Conservation (phyloP, 2,888 invertebrate species). For the Nebria brevicollis region DNA sequence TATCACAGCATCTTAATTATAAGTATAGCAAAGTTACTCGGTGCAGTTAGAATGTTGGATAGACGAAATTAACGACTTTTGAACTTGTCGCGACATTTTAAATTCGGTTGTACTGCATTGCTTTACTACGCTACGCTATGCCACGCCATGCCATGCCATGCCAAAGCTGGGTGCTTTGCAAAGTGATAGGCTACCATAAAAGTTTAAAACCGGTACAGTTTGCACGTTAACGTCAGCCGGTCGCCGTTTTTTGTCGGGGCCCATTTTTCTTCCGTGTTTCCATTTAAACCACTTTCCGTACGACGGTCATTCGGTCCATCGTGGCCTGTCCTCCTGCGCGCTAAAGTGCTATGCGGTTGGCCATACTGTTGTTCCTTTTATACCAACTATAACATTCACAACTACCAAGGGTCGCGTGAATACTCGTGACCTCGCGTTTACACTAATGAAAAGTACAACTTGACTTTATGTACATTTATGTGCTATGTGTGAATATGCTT, state of each 20-base stretch:
- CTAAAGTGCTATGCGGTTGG: background rate
- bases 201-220: background rate
- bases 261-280: background rate
- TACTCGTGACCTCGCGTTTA: background rate
- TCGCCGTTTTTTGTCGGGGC: background rate
- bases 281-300: background rate
- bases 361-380: background rate
- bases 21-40: background rate
- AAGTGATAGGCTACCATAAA: background rate
- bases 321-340: background rate
- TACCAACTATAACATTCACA: background rate
- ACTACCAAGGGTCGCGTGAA: background rate
- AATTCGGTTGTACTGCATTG: background rate
- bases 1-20: background rate
- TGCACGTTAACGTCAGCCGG: background rate
- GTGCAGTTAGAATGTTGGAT: background rate
- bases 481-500: too few relatives aligned
- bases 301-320: background rate
- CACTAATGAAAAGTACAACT: conserved; percentile 1
- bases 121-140: background rate
- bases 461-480: background rate
- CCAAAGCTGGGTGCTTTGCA: background rate
- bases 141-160: background rate
- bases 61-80: background rate
- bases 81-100: background rate